Evolutionary conservation across 2,888 invertebrate genomes (phyloP), one percentile per base, ranked within the genome.

Genomic region (Ephialtes manifestator): DNA sequence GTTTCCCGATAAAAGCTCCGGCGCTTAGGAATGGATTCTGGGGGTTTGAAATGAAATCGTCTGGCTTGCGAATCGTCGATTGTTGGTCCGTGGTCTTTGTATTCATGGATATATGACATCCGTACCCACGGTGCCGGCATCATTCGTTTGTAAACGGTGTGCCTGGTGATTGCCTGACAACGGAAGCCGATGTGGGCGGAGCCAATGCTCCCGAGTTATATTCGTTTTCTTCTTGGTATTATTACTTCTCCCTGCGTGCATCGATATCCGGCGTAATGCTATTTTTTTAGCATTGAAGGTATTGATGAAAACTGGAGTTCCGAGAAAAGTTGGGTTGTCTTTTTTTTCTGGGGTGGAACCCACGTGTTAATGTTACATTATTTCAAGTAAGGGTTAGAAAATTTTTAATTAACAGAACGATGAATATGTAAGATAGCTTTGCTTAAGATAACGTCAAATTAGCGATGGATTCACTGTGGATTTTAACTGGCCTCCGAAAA

Each of bases 121-220:
- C 74, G 84, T 81, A 85, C 77, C 84, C 74, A 78, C 78, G 78
- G 81, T 81, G 78, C 81, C 78, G 70, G 81, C 75, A 79, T 81
- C n/a, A 77, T 78, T 75, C 65, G 74, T 85, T 75, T 71, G 77
- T 67, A 65, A 82, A 70, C 55, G 65, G 67, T 60, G 76, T 46
- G 81, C 86, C 65, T 84, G 86, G 85, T 87, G 88, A 90, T 91
- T 91, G 89, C 92, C 86, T 91, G 90, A 92, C 92, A 90, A 92
- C 92, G 86, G 87, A 89, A 87, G 84, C 70, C 86, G 81, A 89
- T 88, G 87, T 85, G 92, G 92, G 92, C 91, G 92, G 92, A 89
- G 90, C 87, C 63, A 88, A 76, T 79, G 68, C 83, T 84, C 77
- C 83, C 83, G 85, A 86, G 86, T 8, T 39, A 39, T 85, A 84